Percentiles rank a stretch among this genome's conserved stretches.
Evolutionary conservation across 2,888 invertebrate species (phyloP).

Genomic region (Machimus atricapillus): DNA sequence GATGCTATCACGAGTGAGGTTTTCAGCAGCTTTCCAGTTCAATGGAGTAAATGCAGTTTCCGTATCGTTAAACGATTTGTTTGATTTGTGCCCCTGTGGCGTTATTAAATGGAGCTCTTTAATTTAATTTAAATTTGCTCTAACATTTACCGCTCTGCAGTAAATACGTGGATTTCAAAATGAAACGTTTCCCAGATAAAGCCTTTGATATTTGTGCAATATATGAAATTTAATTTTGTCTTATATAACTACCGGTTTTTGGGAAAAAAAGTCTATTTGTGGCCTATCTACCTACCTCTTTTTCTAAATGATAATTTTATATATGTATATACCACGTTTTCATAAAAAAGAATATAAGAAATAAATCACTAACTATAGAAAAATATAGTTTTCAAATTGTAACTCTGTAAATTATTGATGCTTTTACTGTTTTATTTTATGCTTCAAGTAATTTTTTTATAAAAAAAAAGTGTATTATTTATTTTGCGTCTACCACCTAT

Average conservation of each 20-base stretch:
- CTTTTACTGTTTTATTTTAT: no score
- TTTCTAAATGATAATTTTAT: no score
- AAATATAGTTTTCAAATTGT: no score
- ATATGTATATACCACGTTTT: no score
- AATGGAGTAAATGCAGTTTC: neutral
- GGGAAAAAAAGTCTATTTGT: neutral
- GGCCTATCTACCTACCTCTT: no score
- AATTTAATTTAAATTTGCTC: neutral
- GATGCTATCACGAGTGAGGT: neutral
- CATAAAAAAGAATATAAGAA: no score
- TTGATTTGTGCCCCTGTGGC: neutral
- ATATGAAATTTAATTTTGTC: neutral
- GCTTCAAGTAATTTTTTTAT: no score
- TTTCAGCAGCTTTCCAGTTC: constrained; percentile 6
- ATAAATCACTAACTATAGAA: no score
- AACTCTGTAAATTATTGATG: no score
- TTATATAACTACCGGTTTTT: neutral
- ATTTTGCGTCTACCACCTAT: no score
- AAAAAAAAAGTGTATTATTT: no score
- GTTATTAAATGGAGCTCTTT: neutral
- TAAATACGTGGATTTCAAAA: neutral
- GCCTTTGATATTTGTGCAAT: neutral
- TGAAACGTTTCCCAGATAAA: neutral
- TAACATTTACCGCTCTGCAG: neutral
- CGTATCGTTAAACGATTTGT: neutral